These are phyloP conservation scores for Listrodromus nycthemerus DNA, from an alignment of 2,888 invertebrate genomes.

Conservation along the genomic window DNA sequence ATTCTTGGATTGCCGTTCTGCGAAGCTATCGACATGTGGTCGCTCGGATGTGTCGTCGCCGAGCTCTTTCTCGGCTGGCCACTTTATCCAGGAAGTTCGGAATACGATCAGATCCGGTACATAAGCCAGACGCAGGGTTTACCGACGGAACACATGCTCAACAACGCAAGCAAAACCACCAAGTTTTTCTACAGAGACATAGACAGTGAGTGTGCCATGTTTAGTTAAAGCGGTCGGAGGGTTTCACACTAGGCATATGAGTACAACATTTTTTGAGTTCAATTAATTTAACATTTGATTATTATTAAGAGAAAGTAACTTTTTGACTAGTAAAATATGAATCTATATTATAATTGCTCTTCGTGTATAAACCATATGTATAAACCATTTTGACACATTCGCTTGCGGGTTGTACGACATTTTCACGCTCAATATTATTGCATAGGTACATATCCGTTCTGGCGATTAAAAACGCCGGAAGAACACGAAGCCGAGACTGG, in stretches of 20 bases:
- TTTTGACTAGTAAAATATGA: no score
- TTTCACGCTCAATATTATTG: background rate
- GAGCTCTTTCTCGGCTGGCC: conserved; percentile 99
- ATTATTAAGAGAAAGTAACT: no score
- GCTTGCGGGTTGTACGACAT: no score
- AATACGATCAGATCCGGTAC: conserved; percentile 99
- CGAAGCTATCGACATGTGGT: conserved; percentile 99
- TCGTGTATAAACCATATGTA: no score
- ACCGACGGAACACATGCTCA: conserved; percentile 99
- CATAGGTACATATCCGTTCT: conserved; percentile 90
- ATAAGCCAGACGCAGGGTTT: conserved; percentile 98
- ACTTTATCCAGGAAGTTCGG: conserved; percentile 99
- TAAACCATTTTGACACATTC: no score
- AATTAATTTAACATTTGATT: no score
- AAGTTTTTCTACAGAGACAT: conserved; percentile 99
- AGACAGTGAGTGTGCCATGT: conserved; percentile 88
- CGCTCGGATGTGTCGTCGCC: conserved; percentile 99
- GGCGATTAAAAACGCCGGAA: conserved; percentile 97
- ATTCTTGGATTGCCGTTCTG: conserved; percentile 99
- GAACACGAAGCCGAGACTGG: conserved; percentile 99
- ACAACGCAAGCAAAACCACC: conserved; percentile 98
- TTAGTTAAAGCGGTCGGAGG: background rate
- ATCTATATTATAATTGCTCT: no score
- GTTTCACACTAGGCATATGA: no score
- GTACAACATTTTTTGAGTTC: no score